A percentile compares a stretch with the other conserved stretches of the same genome.
These are phyloP conservation scores for Rhopilema esculentum DNA, from an alignment of 30 jellyfish, hydroid and myxozoan genomes.

Conservation along the genomic window DNA sequence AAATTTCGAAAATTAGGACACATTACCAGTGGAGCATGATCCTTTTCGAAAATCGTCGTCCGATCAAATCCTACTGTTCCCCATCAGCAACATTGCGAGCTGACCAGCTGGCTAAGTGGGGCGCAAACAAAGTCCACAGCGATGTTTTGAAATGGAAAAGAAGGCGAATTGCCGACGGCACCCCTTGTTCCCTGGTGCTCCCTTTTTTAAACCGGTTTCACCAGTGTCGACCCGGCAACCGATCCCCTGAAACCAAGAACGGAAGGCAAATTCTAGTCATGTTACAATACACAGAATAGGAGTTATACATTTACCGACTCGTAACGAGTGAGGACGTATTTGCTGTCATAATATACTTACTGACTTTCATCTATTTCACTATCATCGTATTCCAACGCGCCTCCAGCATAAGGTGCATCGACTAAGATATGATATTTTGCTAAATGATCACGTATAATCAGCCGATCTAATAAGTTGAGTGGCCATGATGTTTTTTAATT, in stretches of 20 bases:
- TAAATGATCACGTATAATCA: not conserved
- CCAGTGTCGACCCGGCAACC: constrained; percentile 94
- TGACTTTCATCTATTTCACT: too few species aligned
- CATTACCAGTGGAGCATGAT: constrained; percentile 95
- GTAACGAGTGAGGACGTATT: too few species aligned
- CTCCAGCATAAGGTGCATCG: too few species aligned
- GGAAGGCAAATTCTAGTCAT: too few species aligned
- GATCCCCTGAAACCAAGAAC: constrained; percentile 71
- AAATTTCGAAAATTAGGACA: constrained; percentile 15
- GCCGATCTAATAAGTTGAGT: not conserved
- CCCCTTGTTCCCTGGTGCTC: constrained; percentile 99
- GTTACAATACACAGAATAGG: too few species aligned
- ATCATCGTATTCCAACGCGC: too few species aligned
- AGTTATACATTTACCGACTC: too few species aligned
- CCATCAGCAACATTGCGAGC: constrained; percentile 85
- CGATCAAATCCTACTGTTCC: constrained; percentile 78
- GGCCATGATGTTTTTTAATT: not conserved
- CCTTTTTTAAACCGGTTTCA: constrained; percentile 99
- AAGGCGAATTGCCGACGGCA: constrained; percentile 94
- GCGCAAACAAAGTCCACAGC: constrained; percentile 97
- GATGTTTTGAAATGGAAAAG: constrained; percentile 94
- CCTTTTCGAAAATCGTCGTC: constrained; percentile 88
- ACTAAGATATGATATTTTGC: not conserved
- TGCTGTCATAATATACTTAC: too few species aligned
- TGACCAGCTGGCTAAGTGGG: constrained; percentile 99